Conservation (phyloP, 2,113 vertebrate species). For the Onychorhynchus coronatus region DNA sequence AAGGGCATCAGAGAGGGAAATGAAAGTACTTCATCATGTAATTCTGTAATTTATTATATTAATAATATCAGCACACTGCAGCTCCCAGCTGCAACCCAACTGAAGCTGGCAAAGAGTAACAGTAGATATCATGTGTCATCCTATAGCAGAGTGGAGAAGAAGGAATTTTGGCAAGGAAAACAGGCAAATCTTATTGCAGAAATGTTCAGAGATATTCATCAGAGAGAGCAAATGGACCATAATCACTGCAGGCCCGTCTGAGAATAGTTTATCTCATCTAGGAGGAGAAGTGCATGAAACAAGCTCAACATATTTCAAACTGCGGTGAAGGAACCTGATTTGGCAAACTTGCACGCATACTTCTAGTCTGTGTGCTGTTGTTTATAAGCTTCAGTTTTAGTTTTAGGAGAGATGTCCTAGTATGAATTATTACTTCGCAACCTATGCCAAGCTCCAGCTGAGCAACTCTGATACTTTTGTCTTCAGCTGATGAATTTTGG, state of each 20-base stretch:
- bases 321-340: not conserved
- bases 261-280: not conserved
- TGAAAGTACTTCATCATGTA: not conserved
- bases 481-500: not conserved
- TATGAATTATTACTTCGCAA: not conserved
- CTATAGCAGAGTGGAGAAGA: not conserved
- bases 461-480: not conserved
- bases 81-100: not conserved
- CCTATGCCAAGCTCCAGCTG: not conserved
- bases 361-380: not conserved
- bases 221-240: not conserved
- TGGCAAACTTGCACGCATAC: not conserved
- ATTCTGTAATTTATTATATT: not conserved
- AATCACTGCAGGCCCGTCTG: not conserved
- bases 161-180: not conserved
- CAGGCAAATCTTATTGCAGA: not conserved
- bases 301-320: not conserved
- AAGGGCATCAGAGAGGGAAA: not conserved
- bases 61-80: not conserved
- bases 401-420: not conserved
- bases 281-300: not conserved
- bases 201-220: not conserved
- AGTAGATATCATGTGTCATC: not conserved
- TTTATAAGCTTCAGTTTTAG: not conserved
- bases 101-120: not conserved